Percentiles rank a stretch among this genome's conserved stretches.
phyloP scores from a whole-genome alignment of 2,888 invertebrate genomes.

The Lasioglossum villosulum region DNA sequence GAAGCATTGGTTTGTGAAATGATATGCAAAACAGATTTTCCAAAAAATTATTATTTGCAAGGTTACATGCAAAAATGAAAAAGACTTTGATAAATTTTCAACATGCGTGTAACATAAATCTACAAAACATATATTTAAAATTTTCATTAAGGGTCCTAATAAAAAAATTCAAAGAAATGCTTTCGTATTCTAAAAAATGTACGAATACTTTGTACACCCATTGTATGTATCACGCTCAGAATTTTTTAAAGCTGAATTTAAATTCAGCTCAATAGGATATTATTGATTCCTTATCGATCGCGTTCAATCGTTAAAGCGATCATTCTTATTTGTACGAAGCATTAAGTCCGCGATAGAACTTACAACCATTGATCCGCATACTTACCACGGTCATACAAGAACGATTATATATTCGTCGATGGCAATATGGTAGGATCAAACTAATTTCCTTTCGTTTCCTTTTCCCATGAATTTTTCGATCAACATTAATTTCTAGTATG shows the following conservation, averaged over 20 bases:
- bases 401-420: neutral
- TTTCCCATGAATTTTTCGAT: neutral
- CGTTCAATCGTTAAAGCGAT: neutral
- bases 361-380: conserved; percentile 14
- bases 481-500: conserved; percentile 15
- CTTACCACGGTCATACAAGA: conserved; percentile 28
- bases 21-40: too few relatives aligned
- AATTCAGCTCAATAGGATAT: conserved; percentile 12
- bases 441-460: neutral
- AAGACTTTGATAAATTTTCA: too few relatives aligned
- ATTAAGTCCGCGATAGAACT: neutral
- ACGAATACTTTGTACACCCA: too few relatives aligned
- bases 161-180: too few relatives aligned
- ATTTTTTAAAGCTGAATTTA: conserved; percentile 3
- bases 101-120: too few relatives aligned
- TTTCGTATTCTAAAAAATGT: too few relatives aligned
- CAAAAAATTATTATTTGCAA: too few relatives aligned
- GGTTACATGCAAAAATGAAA: too few relatives aligned
- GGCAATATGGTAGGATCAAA: neutral
- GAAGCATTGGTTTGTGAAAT: too few relatives aligned
- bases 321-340: neutral
- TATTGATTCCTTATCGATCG: conserved; percentile 34
- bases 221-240: conserved; percentile 14
- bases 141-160: too few relatives aligned
- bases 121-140: too few relatives aligned